Percentiles rank a stretch among this genome's conserved stretches.
Evolutionary conservation across 2,888 invertebrate species (phyloP).

Genomic region (Bembecia ichneumoniformis): DNA sequence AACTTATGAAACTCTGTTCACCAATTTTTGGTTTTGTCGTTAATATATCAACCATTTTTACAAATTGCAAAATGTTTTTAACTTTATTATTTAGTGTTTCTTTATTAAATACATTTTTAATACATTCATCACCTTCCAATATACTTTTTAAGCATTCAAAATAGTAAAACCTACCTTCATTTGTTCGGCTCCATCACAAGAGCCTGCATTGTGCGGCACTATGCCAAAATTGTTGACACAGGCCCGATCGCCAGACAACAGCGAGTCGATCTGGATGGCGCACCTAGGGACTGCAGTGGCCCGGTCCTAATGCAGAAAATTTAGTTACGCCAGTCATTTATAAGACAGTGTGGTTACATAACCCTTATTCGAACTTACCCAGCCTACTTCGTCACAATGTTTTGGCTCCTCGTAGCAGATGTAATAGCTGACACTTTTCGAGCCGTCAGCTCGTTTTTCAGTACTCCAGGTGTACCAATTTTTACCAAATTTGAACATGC

Average conservation of each 20-base stretch:
- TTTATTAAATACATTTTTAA: no score
- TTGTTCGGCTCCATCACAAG: constrained; percentile 60
- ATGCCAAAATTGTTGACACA: constrained; percentile 55
- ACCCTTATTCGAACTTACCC: constrained; percentile 32
- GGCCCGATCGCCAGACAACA: constrained; percentile 54
- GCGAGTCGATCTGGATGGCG: constrained; percentile 59
- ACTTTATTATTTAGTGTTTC: no score
- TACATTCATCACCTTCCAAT: no score
- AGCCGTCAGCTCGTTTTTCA: constrained; percentile 51
- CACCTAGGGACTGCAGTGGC: constrained; percentile 49
- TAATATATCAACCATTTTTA: no score
- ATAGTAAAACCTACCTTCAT: constrained; percentile 42
- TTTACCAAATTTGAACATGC: constrained; percentile 62
- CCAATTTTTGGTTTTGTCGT: no score
- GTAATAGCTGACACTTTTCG: constrained; percentile 49
- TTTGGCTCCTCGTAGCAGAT: constrained; percentile 62
- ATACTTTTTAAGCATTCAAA: not conserved
- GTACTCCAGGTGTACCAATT: constrained; percentile 65
- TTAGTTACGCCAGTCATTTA: not conserved
- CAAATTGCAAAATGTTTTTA: no score
- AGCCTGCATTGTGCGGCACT: constrained; percentile 32
- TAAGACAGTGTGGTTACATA: not conserved
- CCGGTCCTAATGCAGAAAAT: constrained; percentile 34
- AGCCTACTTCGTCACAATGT: constrained; percentile 58
- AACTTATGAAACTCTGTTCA: no score